These are phyloP conservation scores for Chelon auratus DNA, from an alignment of 2,797 vertebrate genomes.

Conservation along the genomic window DNA sequence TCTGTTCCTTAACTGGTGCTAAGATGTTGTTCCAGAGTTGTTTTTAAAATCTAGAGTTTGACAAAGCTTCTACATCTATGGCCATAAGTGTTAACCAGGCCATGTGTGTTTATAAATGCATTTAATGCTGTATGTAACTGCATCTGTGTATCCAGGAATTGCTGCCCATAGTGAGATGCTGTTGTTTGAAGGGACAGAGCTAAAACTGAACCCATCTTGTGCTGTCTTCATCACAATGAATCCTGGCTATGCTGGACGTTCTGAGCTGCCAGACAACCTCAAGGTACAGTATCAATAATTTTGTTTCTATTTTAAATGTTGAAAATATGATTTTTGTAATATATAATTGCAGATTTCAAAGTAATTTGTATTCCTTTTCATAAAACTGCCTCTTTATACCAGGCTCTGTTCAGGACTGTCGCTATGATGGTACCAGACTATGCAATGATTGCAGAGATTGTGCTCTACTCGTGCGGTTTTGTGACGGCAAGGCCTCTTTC, in stretches of 20 bases:
- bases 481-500: conserved; percentile 91
- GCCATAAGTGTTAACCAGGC: neutral
- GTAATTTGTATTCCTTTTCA: neutral
- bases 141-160: conserved; percentile 84
- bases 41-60: neutral
- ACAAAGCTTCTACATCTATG: neutral
- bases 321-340: too few relatives aligned
- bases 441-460: conserved; percentile 94
- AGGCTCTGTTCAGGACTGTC: conserved; percentile 93
- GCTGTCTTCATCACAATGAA: conserved; percentile 97
- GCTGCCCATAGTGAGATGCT: conserved; percentile 84
- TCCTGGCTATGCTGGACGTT: conserved; percentile 93
- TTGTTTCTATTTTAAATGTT: neutral
- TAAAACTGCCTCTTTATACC: neutral
- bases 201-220: conserved; percentile 91
- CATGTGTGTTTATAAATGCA: neutral
- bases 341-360: too few relatives aligned
- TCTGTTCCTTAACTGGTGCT: conserved; percentile 1
- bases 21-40: neutral
- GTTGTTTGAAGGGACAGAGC: conserved; percentile 91
- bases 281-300: conserved; percentile 80
- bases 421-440: conserved; percentile 98
- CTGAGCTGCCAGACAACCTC: conserved; percentile 93
- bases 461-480: conserved; percentile 93
- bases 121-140: neutral